Percentiles rank a stretch among this genome's conserved stretches.
These are phyloP conservation scores for Lepisosteus oculatus DNA, from an alignment of 2,113 vertebrate species.

Conservation along the genomic window DNA sequence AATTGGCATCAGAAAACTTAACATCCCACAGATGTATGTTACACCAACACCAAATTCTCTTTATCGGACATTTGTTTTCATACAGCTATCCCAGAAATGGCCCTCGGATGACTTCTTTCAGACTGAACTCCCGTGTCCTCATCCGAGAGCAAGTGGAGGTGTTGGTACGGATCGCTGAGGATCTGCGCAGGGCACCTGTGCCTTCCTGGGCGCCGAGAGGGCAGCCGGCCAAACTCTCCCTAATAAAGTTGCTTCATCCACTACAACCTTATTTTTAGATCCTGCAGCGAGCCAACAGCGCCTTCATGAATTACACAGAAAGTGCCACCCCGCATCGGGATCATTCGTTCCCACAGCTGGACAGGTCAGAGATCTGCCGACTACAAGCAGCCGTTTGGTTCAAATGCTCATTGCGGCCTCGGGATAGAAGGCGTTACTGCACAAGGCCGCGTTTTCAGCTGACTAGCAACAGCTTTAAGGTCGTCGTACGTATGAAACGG, in stretches of 20 bases:
- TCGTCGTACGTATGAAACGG: no score
- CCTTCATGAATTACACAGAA: constrained; percentile 23
- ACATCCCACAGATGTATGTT: no score
- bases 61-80: no score
- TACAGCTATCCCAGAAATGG: no score
- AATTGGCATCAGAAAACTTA: no score
- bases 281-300: constrained; percentile 51
- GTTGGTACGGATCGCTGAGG: neutral
- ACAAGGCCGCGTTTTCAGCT: no score
- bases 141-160: neutral
- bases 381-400: neutral
- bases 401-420: no score
- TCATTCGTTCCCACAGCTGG: neutral
- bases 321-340: constrained; percentile 3
- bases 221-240: constrained; percentile 47
- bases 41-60: no score
- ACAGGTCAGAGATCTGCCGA: neutral
- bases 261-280: constrained; percentile 62
- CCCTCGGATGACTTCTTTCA: no score
- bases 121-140: neutral
- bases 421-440: no score
- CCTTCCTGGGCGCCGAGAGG: constrained; percentile 25
- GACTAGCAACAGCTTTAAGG: no score
- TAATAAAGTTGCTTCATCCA: constrained; percentile 56
- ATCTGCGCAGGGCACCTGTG: neutral